These are phyloP conservation scores for Ctenopoma multispine DNA, from an alignment of 2,797 vertebrate genomes.

Conservation along the genomic window DNA sequence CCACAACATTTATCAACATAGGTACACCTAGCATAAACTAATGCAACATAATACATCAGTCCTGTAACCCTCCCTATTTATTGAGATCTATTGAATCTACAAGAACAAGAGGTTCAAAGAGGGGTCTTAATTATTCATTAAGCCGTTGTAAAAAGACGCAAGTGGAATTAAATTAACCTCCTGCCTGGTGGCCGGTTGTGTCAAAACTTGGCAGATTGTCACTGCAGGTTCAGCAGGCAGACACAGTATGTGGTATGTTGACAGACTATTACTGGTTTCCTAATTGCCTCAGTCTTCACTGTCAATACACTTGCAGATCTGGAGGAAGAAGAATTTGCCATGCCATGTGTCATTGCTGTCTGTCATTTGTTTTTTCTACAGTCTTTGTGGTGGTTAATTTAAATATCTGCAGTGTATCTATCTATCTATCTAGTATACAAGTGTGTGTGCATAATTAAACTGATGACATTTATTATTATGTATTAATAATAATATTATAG, in stretches of 20 bases:
- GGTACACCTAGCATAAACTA: neutral
- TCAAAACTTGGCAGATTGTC: slow-evolving; percentile 26
- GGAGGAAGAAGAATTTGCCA: neutral
- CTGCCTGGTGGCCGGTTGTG: slow-evolving; percentile 32
- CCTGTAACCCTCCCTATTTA: neutral
- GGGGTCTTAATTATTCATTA: neutral
- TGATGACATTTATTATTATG: too few species aligned
- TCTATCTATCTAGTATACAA: too few species aligned
- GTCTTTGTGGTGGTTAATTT: neutral
- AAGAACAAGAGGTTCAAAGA: neutral
- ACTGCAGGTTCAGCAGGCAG: slow-evolving; percentile 46
- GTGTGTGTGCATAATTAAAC: too few species aligned
- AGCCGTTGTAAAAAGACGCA: slow-evolving; percentile 18
- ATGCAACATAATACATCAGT: neutral
- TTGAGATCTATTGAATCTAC: neutral
- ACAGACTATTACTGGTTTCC: slow-evolving; percentile 62
- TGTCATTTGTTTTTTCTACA: neutral
- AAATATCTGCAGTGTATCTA: too few species aligned
- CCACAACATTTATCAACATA: neutral
- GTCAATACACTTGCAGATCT: slow-evolving; percentile 56
- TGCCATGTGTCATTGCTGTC: slow-evolving; percentile 16
- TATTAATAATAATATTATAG: neutral
- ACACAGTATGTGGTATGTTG: slow-evolving; percentile 53
- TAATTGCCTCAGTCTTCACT: slow-evolving; percentile 36
- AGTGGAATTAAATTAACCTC: slow-evolving; percentile 14